Conservation (phyloP, 2,113 vertebrate genomes). For the Scopus umbretta region DNA sequence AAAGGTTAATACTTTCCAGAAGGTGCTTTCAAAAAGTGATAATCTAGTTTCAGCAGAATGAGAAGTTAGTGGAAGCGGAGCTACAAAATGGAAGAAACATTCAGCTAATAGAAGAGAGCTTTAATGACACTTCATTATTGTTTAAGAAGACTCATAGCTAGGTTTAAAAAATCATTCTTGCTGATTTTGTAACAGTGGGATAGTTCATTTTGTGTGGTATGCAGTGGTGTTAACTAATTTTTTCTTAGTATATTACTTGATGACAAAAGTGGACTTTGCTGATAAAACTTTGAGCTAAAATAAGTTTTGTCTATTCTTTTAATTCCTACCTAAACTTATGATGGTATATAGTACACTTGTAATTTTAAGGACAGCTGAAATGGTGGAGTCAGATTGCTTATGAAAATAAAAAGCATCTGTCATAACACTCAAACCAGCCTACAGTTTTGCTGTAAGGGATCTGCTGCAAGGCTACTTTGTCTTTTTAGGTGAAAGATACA, state of each 20-base stretch:
- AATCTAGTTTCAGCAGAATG: background rate
- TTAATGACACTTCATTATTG: background rate
- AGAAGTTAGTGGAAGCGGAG: background rate
- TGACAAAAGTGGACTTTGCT: background rate
- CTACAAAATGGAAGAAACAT: background rate
- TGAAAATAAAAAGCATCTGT: slow-evolving; percentile 63
- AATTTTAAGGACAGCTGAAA: slow-evolving; percentile 23
- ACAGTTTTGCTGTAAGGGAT: background rate
- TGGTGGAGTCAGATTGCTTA: slow-evolving; percentile 29
- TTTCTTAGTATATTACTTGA: background rate
- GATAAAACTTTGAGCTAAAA: background rate
- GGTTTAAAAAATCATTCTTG: background rate
- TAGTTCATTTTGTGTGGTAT: background rate
- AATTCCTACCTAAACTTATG: background rate
- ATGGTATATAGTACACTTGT: background rate
- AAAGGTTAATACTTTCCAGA: background rate
- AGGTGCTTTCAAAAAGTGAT: background rate
- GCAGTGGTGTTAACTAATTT: background rate
- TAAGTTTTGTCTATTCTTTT: background rate
- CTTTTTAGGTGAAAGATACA: slow-evolving; percentile 1
- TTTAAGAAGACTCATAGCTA: background rate
- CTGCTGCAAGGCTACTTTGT: background rate
- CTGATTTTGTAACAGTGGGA: background rate
- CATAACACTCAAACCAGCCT: slow-evolving; percentile 14
- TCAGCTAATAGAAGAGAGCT: background rate